Conservation (phyloP, 2,797 vertebrate species). For the Spondyliosoma cantharus region DNA sequence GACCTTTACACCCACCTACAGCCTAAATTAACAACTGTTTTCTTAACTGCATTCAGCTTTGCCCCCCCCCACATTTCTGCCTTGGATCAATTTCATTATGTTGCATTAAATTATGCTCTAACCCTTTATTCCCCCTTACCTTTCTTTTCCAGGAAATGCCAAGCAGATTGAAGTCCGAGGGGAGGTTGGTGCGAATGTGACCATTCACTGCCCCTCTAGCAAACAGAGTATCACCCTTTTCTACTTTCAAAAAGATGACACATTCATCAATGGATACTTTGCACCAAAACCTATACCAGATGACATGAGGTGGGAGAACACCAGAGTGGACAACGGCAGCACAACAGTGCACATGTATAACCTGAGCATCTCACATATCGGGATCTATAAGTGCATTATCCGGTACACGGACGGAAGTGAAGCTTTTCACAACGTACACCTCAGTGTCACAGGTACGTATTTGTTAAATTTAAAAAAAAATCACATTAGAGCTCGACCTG, state of each 20-base stretch:
- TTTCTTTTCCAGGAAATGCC: conserved; percentile 38
- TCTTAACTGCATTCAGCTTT: not conserved
- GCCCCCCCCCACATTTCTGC: not conserved
- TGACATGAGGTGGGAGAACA: conserved; percentile 32
- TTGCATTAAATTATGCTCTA: not conserved
- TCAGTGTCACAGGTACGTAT: conserved; percentile 68
- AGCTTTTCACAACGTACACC: rapidly evolving
- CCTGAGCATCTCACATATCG: conserved; percentile 40
- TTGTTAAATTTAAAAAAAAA: not conserved
- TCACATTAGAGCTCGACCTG: too few relatives aligned
- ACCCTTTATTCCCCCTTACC: not conserved
- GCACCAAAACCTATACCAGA: rapidly evolving
- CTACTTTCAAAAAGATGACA: not conserved
- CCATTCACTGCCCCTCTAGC: conserved; percentile 13
- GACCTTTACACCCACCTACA: conserved; percentile 20
- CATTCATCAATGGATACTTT: conserved; percentile 55
- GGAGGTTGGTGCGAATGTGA: conserved; percentile 59
- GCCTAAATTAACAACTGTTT: not conserved
- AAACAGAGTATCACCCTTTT: rapidly evolving
- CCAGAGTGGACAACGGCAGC: rapidly evolving
- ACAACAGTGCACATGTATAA: conserved; percentile 23
- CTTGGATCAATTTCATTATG: not conserved
- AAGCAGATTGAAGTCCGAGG: rapidly evolving
- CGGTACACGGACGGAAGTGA: rapidly evolving
- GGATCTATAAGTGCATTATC: conserved; percentile 5